Base-by-base conservation (phyloP, 1,140 invertebrate species). In the Drosophila bocki region DNA sequence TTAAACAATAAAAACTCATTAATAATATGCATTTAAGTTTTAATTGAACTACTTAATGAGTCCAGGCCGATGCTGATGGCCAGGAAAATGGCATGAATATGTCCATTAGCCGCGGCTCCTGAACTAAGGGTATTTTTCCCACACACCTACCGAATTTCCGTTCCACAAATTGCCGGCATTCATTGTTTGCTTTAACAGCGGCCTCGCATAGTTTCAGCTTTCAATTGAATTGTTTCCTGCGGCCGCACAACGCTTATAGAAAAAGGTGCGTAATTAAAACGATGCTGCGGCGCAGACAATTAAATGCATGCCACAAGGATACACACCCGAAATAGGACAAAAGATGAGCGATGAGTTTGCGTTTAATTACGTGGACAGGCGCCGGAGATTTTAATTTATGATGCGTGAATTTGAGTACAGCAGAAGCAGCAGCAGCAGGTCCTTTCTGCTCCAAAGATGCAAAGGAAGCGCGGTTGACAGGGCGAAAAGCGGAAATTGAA, bases 1-100 rank as follows among this genome's bases (percentile, higher is more conserved):
- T 84, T 88, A 75, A 79, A 88, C 85, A 88, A 88, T 88, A 88
- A 88, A 90, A 88, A 85, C 85, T 90, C 85, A 88, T 88, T 85
- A 88, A 88, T 88, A 88, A 84, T 84, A 88, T 88, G 84, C 77
- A 84, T 90, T 87, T 84, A 88, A 88, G 80, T 84, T 88, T 80
- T 90, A 90, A 88, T 88, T 88, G 84, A 90, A 90, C 85, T 88
- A 87, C 84, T 87, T 88, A 88, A 90, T 88, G 79, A 63, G 62
- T 44, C 53, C 64, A 48, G 76, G 68, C 79, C 7, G 26, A 2
- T n/a, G 48, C 50, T 35, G 57, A 35, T 68, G 75, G 82, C 56
- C 39, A 32, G 78, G 74, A 47, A 83, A 87, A 84, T 80, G 67
- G 72, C 82, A 41, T n/a, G 39, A 74, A 76, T 78, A 48, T 69